Evolutionary conservation across 2,888 invertebrate species (phyloP), one percentile per base, ranked within the genome.

Genomic region (Hemistola chrysoprasaria): DNA sequence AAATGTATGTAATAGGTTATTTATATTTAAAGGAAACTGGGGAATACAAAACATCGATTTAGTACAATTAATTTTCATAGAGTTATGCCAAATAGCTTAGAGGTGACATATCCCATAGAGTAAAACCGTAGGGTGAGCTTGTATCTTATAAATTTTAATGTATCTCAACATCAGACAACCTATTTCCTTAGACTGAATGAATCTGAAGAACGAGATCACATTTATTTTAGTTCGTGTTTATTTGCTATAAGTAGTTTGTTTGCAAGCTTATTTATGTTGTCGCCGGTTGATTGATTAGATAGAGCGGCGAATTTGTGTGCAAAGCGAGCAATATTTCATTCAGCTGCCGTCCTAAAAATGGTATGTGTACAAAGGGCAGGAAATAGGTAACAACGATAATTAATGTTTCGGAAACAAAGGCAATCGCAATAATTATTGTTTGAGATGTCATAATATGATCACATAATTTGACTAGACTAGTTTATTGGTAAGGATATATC

Each of bases 271-370:
- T 46, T 46, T 40, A 46, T 41, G 47, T 38, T 38, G 30, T 38
- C 38, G 34, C 22, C 41, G 31, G 34, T 41, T 47, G 47, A 47
- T 47, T 47, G 47, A 47, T 47, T 47, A 42, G 41, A 40, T 38
- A 22, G 40, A 20, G 11, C 34, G 34, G 38, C 34, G 43, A 44
- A 44, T 44, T 44, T 44, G 45, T 37, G 45, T 40, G 40, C 45
- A 46, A 46, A 46, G 37, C 40, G 45, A 46, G 45, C 36, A 40
- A 46, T 46, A 44, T 44, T 38, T 44, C 43, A 44, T 44, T 44
- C 43, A 29, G 33, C 11, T 38, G 43, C 43, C 30, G 34, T 33
- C 26, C 38, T 22, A 24, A 44, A 44, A 44, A 44, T 44, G 38
- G 43, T 38, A 38, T 44, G 38, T 34, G 43, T 44, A 44, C 43